A percentile compares a stretch with the other conserved stretches of the same genome.
These are phyloP conservation scores for Tricholaema leucomelas DNA, from an alignment of 2,113 vertebrate genomes.

Conservation along the genomic window DNA sequence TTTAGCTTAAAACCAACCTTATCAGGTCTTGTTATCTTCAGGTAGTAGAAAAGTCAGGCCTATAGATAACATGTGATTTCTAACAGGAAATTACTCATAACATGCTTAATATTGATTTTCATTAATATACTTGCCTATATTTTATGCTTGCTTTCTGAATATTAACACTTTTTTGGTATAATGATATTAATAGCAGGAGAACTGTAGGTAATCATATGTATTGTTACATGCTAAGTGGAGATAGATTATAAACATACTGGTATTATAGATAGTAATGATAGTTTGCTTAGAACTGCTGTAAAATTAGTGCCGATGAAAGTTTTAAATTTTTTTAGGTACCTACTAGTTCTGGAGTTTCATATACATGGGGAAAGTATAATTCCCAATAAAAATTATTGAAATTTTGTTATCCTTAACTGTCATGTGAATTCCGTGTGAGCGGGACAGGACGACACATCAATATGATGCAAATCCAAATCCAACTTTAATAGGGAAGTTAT, in stretches of 20 bases:
- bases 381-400: background rate
- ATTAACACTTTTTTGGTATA: background rate
- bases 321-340: background rate
- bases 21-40: slow-evolving; percentile 10
- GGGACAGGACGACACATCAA: no score
- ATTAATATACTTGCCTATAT: background rate
- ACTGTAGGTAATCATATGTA: background rate
- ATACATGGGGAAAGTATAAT: background rate
- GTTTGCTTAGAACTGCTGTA: background rate
- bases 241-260: background rate
- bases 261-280: background rate
- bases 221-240: background rate
- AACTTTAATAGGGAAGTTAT: no score
- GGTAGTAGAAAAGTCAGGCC: background rate
- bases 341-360: background rate
- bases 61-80: slow-evolving; percentile 18
- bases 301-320: background rate
- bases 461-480: no score
- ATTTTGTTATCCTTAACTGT: background rate
- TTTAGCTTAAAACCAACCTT: background rate
- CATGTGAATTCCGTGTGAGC: no score
- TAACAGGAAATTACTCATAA: slow-evolving; percentile 45
- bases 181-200: background rate
- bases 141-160: background rate
- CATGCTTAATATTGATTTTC: background rate